Base-by-base conservation (phyloP, 1,140 invertebrate genomes). In the Periplaneta americana region DNA sequence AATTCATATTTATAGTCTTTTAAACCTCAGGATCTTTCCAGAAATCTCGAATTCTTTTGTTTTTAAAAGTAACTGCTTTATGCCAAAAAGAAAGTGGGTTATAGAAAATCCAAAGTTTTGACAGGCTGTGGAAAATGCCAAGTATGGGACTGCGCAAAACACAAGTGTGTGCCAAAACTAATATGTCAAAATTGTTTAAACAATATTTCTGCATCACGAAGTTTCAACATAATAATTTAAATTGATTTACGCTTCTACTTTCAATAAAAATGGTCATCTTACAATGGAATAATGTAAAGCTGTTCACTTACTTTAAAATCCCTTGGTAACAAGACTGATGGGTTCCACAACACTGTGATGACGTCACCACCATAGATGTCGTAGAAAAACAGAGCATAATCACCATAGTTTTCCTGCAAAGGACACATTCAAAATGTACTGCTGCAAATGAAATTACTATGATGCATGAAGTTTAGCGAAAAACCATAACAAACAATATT, bases 381-480 rank as follows among this genome's bases (percentile, higher is more conserved):
- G 87, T 97, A 92, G 86, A 98, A 98, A 87, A 98, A 98, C 35
- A 97, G 86, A 1, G 95, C 96, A 85, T 93, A 93, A 36, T 97
- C 92, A 8, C 90, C 91, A 87, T 95, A 98, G 79, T 91, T 91
- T 79, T 90, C 89, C 95, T 96, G 84, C 57, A 91, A 91, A 82
- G 81, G 75, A 83, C 34, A 78, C 18, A 36, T n/a, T n/a, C n/a
- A n/a, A n/a, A n/a, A n/a, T n/a, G n/a, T n/a, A n/a, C n/a, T n/a
- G n/a, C n/a, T n/a, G 28, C 35, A 78, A 6, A 36, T 28, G 18
- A n/a, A 34, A 18, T 77, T 37, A 22, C 18, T 36, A 37, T n/a
- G n/a, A n/a, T n/a, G n/a, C n/a, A n/a, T n/a, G n/a, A n/a, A n/a
- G n/a, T n/a, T n/a, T n/a, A n/a, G n/a, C n/a, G n/a, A n/a, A n/a